Percentiles rank a stretch among this genome's conserved stretches.
phyloP scores from a whole-genome alignment of 2,888 invertebrate genomes.

The Limulus polyphemus region DNA sequence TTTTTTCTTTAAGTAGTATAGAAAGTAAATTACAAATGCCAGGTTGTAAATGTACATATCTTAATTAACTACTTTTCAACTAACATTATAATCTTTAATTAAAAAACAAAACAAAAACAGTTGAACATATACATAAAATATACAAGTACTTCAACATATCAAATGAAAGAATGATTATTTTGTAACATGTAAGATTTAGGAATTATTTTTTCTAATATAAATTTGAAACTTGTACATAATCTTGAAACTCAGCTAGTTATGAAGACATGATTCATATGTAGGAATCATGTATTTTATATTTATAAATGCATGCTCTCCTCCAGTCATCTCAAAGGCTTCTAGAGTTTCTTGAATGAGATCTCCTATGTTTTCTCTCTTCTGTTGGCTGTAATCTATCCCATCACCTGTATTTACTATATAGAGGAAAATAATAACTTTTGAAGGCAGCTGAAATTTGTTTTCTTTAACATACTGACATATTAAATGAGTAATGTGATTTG shows the following conservation, averaged over 20 bases:
- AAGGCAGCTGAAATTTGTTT: neutral
- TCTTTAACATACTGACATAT: neutral
- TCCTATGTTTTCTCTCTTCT: slow-evolving; percentile 71
- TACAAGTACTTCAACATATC: too few relatives aligned
- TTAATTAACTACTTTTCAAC: too few relatives aligned
- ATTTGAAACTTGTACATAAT: too few relatives aligned
- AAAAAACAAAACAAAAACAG: too few relatives aligned
- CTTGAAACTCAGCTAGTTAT: slow-evolving; percentile 1
- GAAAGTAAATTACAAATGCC: too few relatives aligned
- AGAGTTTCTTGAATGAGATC: slow-evolving; percentile 86
- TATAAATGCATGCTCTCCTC: slow-evolving; percentile 91
- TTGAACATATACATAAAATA: too few relatives aligned
- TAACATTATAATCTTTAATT: too few relatives aligned
- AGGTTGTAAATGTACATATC: too few relatives aligned
- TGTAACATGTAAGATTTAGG: too few relatives aligned
- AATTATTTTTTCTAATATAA: too few relatives aligned
- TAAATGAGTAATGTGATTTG: neutral
- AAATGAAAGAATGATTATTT: too few relatives aligned
- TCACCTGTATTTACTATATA: slow-evolving; percentile 46
- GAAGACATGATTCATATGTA: slow-evolving; percentile 73
- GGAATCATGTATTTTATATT: slow-evolving; percentile 98
- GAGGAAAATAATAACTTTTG: neutral
- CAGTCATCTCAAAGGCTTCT: slow-evolving; percentile 76
- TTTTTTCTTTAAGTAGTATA: too few relatives aligned
- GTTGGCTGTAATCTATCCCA: slow-evolving; percentile 77